phyloP scores from a whole-genome alignment of 2,888 invertebrate genomes.

The Pristionchus fissidentatus region DNA sequence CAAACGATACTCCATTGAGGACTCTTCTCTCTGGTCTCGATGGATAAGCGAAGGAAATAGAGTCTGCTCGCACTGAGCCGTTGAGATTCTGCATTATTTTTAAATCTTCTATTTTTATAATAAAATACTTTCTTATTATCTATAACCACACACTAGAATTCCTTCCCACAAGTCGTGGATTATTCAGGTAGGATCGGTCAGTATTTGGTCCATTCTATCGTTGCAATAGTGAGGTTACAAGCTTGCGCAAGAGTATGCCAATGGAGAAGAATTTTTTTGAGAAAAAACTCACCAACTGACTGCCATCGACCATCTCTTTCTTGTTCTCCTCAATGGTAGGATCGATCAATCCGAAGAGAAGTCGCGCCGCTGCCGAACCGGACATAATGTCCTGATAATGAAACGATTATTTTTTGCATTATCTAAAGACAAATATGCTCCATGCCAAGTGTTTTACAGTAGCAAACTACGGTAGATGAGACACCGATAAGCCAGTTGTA shows the following conservation, averaged over 20 bases:
- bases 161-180: too few relatives aligned
- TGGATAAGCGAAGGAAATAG: slow-evolving; percentile 25
- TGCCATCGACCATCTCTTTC: too few relatives aligned
- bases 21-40: neutral
- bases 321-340: neutral
- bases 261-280: too few relatives aligned
- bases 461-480: too few relatives aligned
- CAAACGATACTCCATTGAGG: slow-evolving; percentile 3
- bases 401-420: neutral
- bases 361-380: neutral
- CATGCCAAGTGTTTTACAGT: neutral
- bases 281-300: too few relatives aligned
- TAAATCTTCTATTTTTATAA: too few relatives aligned
- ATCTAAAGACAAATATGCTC: neutral
- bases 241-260: too few relatives aligned
- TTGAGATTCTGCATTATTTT: neutral
- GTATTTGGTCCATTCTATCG: neutral
- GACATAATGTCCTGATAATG: neutral
- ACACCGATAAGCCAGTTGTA: too few relatives aligned
- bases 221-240: too few relatives aligned
- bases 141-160: too few relatives aligned
- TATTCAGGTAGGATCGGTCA: neutral
- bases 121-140: too few relatives aligned
- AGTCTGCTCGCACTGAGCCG: neutral
- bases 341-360: slow-evolving; percentile 6